Conservation (phyloP, 2,797 vertebrate species). For the Fringilla coelebs region DNA sequence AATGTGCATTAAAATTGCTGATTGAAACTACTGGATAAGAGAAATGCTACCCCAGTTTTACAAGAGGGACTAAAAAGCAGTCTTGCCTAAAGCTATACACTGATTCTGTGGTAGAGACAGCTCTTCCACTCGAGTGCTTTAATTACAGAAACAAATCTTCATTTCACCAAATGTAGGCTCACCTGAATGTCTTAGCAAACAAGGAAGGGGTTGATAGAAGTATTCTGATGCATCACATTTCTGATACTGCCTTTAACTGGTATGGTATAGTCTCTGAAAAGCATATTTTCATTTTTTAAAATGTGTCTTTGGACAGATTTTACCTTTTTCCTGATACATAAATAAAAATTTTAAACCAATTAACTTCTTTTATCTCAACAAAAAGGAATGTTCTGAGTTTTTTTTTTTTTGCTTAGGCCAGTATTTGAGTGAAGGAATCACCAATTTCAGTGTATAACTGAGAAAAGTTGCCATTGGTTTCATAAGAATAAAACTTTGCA, state of each 20-base stretch:
- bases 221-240: not conserved
- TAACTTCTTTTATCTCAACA: not conserved
- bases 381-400: not conserved
- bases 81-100: not conserved
- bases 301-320: not conserved
- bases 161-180: not conserved
- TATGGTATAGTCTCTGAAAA: not conserved
- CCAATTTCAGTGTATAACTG: not conserved
- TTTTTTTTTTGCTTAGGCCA: not conserved
- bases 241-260: not conserved
- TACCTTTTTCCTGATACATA: not conserved
- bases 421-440: not conserved
- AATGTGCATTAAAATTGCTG: not conserved
- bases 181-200: not conserved
- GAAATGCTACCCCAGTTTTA: not conserved
- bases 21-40: not conserved
- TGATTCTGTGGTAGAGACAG: not conserved
- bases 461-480: not conserved
- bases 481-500: not conserved
- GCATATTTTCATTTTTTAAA: not conserved
- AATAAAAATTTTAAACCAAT: not conserved
- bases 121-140: not conserved
- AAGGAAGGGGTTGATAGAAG: not conserved
- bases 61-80: not conserved
- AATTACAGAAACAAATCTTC: not conserved